Percentiles rank a stretch among this genome's conserved stretches.
These are phyloP conservation scores for Ranitomeya variabilis DNA, from an alignment of 2,113 vertebrate species.

Conservation along the genomic window DNA sequence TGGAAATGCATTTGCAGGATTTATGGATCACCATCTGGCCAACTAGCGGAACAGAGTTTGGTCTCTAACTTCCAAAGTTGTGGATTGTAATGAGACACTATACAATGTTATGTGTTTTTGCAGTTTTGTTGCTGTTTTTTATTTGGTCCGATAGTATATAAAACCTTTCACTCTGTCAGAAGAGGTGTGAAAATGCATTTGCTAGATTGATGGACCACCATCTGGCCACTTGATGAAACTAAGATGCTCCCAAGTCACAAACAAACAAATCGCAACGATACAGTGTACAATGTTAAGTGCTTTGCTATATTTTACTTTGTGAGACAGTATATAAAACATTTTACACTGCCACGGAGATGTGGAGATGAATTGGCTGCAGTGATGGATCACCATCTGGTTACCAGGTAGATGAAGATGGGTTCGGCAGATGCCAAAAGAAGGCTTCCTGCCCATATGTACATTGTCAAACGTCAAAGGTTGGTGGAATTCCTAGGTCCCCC, in stretches of 20 bases:
- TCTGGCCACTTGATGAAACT: not conserved
- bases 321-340: no score
- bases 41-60: no score
- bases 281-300: not conserved
- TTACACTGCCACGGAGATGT: no score
- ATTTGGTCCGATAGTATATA: no score
- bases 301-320: no score
- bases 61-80: no score
- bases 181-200: not conserved
- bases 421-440: not conserved
- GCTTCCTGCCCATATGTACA: not conserved
- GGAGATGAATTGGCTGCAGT: no score
- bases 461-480: not conserved
- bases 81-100: no score
- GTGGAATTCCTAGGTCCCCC: not conserved
- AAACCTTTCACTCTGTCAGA: not conserved
- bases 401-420: not conserved
- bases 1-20: not conserved
- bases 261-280: not conserved
- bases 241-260: not conserved
- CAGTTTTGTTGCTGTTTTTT: no score
- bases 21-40: not conserved
- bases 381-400: not conserved
- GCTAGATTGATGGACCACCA: not conserved
- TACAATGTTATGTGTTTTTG: no score